Conservation (phyloP, 2,888 invertebrate genomes). For the Cataglyphis altisquamis region DNA sequence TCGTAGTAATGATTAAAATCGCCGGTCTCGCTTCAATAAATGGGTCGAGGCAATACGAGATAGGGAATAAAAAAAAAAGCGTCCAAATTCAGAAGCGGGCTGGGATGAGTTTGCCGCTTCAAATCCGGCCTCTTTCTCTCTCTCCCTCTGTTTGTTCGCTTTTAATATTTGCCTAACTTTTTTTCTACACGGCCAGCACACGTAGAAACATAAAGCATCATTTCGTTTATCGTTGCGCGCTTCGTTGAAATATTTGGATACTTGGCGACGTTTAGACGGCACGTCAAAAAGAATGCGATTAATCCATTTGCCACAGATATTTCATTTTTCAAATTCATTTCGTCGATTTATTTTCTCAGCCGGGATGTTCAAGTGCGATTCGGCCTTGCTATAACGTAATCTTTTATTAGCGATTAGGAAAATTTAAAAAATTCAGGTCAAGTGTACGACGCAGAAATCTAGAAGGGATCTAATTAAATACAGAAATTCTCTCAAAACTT, state of each 20-base stretch:
- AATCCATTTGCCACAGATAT: background rate
- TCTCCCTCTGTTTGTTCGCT: background rate
- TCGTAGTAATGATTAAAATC: constrained; percentile 18
- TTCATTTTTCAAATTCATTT: background rate
- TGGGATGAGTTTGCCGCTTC: background rate
- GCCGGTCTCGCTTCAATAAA: background rate
- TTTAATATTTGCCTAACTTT: constrained; percentile 1
- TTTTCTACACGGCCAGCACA: background rate
- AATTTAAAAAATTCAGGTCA: background rate
- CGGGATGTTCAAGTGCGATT: background rate
- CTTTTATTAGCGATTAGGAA: background rate
- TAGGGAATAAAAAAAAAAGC: background rate
- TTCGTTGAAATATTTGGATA: constrained; percentile 41
- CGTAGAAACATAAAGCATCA: constrained; percentile 19
- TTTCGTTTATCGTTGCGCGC: constrained; percentile 12
- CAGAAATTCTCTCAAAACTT: background rate
- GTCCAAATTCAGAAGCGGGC: background rate
- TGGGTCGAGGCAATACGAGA: background rate
- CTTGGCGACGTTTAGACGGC: background rate
- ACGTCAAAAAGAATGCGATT: constrained; percentile 21
- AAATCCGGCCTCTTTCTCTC: constrained; percentile 25
- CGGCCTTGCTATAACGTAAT: background rate
- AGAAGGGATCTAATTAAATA: background rate
- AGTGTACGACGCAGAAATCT: background rate
- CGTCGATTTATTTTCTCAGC: background rate